Evolutionary conservation across 2,888 invertebrate species (phyloP).

Genomic region (Diplolepis rosae): DNA sequence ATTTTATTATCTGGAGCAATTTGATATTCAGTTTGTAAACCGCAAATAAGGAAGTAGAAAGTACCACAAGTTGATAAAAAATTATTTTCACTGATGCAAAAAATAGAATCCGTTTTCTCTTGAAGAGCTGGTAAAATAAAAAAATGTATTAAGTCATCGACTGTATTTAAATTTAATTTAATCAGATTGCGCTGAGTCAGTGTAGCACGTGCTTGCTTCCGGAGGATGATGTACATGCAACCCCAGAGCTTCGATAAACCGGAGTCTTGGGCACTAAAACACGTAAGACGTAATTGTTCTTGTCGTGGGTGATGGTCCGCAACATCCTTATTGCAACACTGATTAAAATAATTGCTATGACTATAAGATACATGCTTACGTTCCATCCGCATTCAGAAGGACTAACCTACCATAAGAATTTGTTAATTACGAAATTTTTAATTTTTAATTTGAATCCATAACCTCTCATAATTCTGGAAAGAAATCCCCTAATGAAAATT

Average conservation of each 20-base stretch:
- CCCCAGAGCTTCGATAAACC: neutral
- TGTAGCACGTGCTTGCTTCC: conserved; percentile 17
- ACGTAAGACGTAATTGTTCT: conserved; percentile 32
- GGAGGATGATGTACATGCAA: conserved; percentile 13
- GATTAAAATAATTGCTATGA: conserved; percentile 56
- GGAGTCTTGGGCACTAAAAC: neutral
- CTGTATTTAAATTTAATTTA: neutral
- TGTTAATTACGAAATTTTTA: neutral
- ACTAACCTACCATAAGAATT: neutral
- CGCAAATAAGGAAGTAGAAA: neutral
- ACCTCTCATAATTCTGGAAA: neutral
- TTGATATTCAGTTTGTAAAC: neutral
- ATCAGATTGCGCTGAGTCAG: neutral
- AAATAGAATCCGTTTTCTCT: neutral
- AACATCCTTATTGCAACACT: conserved; percentile 56
- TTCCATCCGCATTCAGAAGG: neutral
- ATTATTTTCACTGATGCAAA: neutral
- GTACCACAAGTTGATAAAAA: neutral
- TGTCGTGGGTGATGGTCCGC: conserved; percentile 36
- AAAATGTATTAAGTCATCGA: neutral
- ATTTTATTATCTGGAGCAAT: neutral
- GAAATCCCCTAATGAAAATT: too few species aligned
- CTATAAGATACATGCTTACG: conserved; percentile 9
- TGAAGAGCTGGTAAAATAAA: neutral
- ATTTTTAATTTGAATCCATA: neutral